These are phyloP conservation scores for Steinernema scapterisci DNA, from an alignment of 2,888 invertebrate genomes.

Conservation along the genomic window DNA sequence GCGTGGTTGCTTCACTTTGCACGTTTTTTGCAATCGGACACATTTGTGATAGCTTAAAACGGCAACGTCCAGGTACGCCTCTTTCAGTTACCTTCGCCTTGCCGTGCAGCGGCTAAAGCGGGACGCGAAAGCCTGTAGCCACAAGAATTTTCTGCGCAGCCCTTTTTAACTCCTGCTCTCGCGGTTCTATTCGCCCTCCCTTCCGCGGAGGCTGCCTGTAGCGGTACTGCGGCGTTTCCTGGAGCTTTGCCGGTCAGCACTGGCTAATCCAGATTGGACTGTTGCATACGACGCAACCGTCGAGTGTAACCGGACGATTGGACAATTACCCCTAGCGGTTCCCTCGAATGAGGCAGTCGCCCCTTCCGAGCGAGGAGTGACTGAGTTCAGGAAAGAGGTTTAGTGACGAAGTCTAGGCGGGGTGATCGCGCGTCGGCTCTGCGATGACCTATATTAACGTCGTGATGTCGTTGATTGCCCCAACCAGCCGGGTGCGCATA, in stretches of 20 bases:
- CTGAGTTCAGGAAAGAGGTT: constrained; percentile 31
- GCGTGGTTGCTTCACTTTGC: constrained; percentile 3
- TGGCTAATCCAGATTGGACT: not conserved
- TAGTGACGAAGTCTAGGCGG: constrained; percentile 29
- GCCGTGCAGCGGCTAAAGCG: not conserved
- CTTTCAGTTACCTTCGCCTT: not conserved
- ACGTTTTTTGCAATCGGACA: constrained; percentile 29
- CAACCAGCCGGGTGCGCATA: constrained; percentile 32
- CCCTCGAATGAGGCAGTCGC: constrained; percentile 4
- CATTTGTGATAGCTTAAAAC: constrained; percentile 11
- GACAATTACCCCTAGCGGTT: constrained; percentile 23
- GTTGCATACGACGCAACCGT: constrained; percentile 19
- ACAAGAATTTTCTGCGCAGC: not conserved
- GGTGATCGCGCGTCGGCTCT: constrained; percentile 11
- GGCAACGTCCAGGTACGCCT: not conserved
- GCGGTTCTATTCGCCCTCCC: not conserved
- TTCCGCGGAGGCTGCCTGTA: not conserved
- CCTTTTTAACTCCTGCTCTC: not conserved
- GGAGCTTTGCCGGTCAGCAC: not conserved
- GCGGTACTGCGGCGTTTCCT: too few species aligned
- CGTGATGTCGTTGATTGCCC: constrained; percentile 21
- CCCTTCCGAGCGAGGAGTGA: not conserved
- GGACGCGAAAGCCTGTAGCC: not conserved
- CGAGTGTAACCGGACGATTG: constrained; percentile 1
- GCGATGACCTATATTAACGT: constrained; percentile 30